phyloP scores from a whole-genome alignment of 2,113 vertebrate species.

The Rhinichthys klamathensis region DNA sequence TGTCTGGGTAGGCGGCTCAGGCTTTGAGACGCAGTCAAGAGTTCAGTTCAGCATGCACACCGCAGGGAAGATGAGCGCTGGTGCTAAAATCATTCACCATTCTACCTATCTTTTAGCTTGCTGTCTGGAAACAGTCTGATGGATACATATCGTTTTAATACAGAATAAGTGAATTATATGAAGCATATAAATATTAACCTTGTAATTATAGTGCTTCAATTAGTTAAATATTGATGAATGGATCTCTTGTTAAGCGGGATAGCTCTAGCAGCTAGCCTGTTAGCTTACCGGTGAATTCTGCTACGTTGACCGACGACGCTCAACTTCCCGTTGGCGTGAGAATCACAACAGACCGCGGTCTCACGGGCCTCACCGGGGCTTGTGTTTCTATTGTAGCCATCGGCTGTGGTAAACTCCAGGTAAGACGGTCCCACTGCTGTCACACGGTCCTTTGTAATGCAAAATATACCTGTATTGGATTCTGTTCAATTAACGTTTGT shows the following conservation, averaged over 20 bases:
- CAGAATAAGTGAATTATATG: background rate
- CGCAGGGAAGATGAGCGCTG: background rate
- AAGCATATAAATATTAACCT: background rate
- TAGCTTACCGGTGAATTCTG: background rate
- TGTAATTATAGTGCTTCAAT: background rate
- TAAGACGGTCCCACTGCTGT: background rate
- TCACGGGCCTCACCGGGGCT: background rate
- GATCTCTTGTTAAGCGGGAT: background rate
- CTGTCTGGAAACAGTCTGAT: background rate
- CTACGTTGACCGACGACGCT: background rate
- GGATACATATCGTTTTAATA: background rate
- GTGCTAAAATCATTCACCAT: constrained; percentile 3
- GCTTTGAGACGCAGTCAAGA: constrained; percentile 14
- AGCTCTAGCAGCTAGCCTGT: background rate
- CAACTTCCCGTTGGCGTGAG: constrained; percentile 4
- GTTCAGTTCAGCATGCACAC: background rate
- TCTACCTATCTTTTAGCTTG: background rate
- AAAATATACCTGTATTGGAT: background rate
- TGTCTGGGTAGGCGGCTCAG: constrained; percentile 17
- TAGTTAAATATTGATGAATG: background rate
- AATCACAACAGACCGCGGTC: constrained; percentile 14
- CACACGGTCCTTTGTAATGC: background rate
- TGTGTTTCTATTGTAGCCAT: background rate
- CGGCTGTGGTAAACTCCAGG: constrained; percentile 2
- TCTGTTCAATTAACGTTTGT: background rate